Conservation (phyloP, 2,113 vertebrate genomes). For the Zapus hudsonius region DNA sequence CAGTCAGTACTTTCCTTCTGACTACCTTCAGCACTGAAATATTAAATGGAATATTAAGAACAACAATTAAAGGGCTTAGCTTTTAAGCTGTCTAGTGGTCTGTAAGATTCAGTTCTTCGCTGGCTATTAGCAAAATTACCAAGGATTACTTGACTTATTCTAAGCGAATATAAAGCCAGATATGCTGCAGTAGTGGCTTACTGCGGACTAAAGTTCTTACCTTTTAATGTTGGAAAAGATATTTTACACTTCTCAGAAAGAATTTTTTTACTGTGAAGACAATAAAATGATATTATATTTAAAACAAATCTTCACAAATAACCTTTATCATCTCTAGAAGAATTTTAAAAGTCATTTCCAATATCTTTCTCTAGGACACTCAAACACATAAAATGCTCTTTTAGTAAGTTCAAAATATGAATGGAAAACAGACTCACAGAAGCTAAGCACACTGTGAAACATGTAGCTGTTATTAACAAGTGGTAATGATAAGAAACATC, state of each 20-base stretch:
- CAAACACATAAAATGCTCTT: constrained; percentile 5
- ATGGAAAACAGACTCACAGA: neutral
- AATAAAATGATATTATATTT: neutral
- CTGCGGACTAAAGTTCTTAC: neutral
- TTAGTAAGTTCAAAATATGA: neutral
- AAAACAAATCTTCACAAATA: constrained; percentile 9
- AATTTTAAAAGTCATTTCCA: constrained; percentile 13
- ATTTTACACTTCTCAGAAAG: constrained; percentile 5
- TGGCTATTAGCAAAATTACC: constrained; percentile 73
- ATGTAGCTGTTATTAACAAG: neutral
- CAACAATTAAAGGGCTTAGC: constrained; percentile 66
- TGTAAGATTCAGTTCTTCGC: constrained; percentile 66
- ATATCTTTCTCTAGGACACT: neutral
- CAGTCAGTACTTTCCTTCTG: constrained; percentile 53
- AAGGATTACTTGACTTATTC: constrained; percentile 60
- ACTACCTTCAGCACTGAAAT: constrained; percentile 63
- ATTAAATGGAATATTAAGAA: constrained; percentile 72
- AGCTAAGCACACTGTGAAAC: neutral
- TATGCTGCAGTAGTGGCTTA: constrained; percentile 38
- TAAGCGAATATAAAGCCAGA: neutral
- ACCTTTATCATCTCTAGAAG: neutral
- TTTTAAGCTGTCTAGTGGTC: constrained; percentile 70
- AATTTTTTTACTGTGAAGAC: neutral
- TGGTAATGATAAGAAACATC: neutral
- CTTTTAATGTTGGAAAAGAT: constrained; percentile 38